A percentile compares a stretch with the other conserved stretches of the same genome.
Conservation (phyloP, 2,888 invertebrate species). For the Brachyptera putata region DNA sequence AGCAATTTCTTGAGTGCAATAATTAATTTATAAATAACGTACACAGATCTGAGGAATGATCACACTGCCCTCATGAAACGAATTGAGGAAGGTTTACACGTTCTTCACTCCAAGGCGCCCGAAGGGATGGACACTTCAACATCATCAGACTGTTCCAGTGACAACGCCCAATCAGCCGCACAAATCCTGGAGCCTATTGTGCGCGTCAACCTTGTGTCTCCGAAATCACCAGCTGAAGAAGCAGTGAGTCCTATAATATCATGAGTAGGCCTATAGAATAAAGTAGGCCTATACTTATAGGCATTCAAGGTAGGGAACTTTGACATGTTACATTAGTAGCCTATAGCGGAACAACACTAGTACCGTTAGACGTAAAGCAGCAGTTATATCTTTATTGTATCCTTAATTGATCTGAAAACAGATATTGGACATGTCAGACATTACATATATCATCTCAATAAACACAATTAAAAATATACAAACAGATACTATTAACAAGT, state of each 20-base stretch:
- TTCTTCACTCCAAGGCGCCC: constrained; percentile 52
- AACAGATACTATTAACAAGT: too few species aligned
- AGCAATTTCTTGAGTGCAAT: not conserved
- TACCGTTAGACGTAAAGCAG: too few species aligned
- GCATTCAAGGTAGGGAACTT: too few species aligned
- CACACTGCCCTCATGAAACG: constrained; percentile 75
- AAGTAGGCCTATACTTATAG: too few species aligned
- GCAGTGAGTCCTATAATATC: constrained; percentile 56
- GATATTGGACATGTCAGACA: too few species aligned
- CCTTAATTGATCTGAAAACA: too few species aligned
- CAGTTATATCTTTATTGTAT: too few species aligned
- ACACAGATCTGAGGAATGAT: constrained; percentile 80
- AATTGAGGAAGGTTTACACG: constrained; percentile 73
- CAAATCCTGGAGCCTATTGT: constrained; percentile 54
- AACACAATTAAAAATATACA: too few species aligned
- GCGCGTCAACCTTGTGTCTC: constrained; percentile 64
- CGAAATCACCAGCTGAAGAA: constrained; percentile 76
- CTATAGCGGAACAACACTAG: too few species aligned
- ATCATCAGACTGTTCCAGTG: constrained; percentile 31
- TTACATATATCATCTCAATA: too few species aligned
- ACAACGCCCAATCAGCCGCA: constrained; percentile 36
- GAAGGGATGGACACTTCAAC: not conserved
- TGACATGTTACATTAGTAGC: too few species aligned
- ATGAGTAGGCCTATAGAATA: too few species aligned
- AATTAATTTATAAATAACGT: not conserved